Percentiles rank a stretch among this genome's conserved stretches.
Evolutionary conservation across 2,113 vertebrate species (phyloP).

Genomic region (Daboia siamensis): DNA sequence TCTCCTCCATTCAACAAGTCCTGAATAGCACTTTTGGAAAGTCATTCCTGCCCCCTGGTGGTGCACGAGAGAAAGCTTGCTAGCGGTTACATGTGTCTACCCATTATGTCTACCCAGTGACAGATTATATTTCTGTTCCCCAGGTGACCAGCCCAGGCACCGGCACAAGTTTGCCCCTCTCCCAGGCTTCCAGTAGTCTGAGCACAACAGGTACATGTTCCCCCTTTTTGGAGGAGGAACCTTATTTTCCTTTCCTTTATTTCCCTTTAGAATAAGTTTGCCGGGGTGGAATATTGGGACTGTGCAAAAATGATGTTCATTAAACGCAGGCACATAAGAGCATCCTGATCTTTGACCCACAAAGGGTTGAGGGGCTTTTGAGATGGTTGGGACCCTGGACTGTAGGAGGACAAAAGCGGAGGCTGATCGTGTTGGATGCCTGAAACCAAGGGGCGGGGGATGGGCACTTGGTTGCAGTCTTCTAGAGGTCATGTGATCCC

Average conservation of each 20-base stretch:
- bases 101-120: not conserved
- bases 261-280: not conserved
- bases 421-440: too few species aligned
- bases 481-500: not conserved
- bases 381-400: not conserved
- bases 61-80: too few species aligned
- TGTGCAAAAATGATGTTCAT: not conserved
- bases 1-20: not conserved
- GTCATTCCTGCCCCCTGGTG: too few species aligned
- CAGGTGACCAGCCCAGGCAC: slow-evolving; percentile 64
- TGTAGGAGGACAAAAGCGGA: not conserved
- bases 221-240: not conserved
- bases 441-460: too few species aligned
- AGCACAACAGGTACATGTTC: slow-evolving; percentile 79
- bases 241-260: not conserved
- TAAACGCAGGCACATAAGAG: not conserved
- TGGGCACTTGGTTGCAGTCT: not conserved
- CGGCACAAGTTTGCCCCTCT: slow-evolving; percentile 66
- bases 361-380: not conserved
- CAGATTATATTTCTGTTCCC: not conserved
- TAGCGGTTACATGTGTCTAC: not conserved
- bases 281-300: slow-evolving; percentile 4
- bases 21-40: not conserved
- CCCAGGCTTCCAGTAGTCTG: slow-evolving; percentile 85
- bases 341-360: not conserved